Conservation (phyloP, 1,140 invertebrate species). For the Bombus superbus region DNA sequence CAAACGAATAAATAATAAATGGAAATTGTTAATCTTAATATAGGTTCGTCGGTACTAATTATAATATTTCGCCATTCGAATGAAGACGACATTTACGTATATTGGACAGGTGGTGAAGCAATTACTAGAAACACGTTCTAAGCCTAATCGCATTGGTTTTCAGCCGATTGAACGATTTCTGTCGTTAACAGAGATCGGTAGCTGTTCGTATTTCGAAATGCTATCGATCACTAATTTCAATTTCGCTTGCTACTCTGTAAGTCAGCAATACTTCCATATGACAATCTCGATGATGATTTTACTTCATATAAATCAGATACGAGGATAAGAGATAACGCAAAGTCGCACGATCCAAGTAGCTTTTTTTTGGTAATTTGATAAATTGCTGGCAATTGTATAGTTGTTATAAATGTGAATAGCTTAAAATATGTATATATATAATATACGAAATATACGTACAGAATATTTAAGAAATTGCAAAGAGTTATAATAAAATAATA, state of each 20-base stretch:
- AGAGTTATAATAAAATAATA: too few species aligned
- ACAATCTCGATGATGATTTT: neutral
- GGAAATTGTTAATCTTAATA: too few species aligned
- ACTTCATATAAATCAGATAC: neutral
- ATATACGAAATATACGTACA: too few species aligned
- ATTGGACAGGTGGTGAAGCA: neutral
- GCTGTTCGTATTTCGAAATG: neutral
- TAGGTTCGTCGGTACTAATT: neutral
- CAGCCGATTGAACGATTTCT: slow-evolving; percentile 51
- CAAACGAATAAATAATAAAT: too few species aligned
- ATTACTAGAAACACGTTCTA: neutral
- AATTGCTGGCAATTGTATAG: too few species aligned
- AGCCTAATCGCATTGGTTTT: slow-evolving; percentile 38
- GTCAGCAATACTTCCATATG: neutral
- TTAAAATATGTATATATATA: too few species aligned
- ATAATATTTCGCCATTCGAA: neutral
- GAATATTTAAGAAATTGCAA: too few species aligned
- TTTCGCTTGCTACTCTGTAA: neutral
- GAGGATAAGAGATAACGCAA: neutral
- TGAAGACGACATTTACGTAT: neutral
- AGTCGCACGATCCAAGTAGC: neutral
- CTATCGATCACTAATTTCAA: neutral
- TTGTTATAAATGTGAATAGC: too few species aligned
- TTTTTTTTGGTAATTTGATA: too few species aligned
- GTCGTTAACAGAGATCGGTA: neutral